phyloP scores from a whole-genome alignment of 2,888 invertebrate genomes.

The Galeopsomyia nigrocyanea region DNA sequence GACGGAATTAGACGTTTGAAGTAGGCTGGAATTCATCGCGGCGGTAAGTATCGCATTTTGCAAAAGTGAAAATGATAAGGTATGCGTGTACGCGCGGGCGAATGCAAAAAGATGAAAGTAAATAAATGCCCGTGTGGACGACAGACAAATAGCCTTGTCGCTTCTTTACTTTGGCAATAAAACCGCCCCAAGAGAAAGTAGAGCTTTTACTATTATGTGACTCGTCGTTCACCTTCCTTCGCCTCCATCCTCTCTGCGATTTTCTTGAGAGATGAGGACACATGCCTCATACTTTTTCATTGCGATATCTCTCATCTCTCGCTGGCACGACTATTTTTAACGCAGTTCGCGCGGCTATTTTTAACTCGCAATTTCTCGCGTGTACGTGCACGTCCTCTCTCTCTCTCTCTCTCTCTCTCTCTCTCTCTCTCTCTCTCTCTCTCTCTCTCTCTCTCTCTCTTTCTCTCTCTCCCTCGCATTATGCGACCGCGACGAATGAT shows the following conservation, averaged over 20 bases:
- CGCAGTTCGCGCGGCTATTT: conserved; percentile 17
- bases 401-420: no score
- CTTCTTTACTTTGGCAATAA: conserved; percentile 22
- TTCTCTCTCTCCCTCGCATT: conserved; percentile 1
- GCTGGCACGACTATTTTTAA: no score
- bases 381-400: background rate
- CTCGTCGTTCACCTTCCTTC: conserved; percentile 4
- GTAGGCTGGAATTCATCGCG: no score
- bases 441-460: no score
- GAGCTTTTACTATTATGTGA: conserved; percentile 39
- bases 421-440: no score
- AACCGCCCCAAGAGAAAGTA: conserved; percentile 31
- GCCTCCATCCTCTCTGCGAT: conserved; percentile 16
- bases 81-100: no score
- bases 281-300: conserved; percentile 36
- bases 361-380: conserved; percentile 6
- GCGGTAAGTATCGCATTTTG: no score
- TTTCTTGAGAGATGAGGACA: conserved; percentile 38
- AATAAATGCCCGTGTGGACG: no score
- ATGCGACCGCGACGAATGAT: conserved; percentile 5
- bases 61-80: no score
- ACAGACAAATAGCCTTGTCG: conserved; percentile 37
- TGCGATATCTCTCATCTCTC: conserved; percentile 6
- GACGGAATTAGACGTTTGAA: no score
- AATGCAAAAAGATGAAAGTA: no score